Conservation (phyloP, 64 coral and sea anemone species). For the Porites australiensis region DNA sequence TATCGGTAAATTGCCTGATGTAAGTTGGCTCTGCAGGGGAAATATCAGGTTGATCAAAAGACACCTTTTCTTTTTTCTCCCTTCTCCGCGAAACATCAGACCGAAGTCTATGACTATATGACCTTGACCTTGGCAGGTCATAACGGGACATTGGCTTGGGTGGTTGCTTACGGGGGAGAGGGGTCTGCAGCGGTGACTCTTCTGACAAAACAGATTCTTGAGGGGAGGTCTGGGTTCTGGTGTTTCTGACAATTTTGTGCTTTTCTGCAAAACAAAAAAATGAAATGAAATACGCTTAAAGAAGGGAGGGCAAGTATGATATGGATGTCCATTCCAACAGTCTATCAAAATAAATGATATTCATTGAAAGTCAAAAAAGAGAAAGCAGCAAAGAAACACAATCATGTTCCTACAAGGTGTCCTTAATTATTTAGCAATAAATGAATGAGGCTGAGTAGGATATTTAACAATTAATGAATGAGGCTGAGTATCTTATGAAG, state of each 20-base stretch:
- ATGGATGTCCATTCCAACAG: no score
- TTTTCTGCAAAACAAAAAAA: conserved; percentile 14
- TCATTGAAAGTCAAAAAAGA: no score
- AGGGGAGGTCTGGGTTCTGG: conserved; percentile 92
- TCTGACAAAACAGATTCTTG: conserved; percentile 71
- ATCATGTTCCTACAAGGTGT: no score
- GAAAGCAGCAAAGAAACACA: no score
- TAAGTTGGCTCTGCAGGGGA: background rate
- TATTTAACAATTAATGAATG: no score
- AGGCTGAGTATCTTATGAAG: no score
- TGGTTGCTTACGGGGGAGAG: conserved; percentile 85
- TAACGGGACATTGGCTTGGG: conserved; percentile 75
- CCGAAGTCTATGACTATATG: conserved; percentile 1
- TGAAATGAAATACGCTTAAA: background rate
- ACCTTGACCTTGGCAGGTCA: conserved; percentile 36
- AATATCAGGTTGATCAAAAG: conserved; percentile 13
- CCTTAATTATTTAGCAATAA: no score
- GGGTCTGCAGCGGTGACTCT: conserved; percentile 90
- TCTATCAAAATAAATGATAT: no score
- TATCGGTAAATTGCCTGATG: conserved; percentile 16
- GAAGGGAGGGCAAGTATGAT: no score
- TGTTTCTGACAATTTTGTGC: conserved; percentile 67
- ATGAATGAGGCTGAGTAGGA: no score
- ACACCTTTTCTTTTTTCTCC: conserved; percentile 11
- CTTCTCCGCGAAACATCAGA: conserved; percentile 7